These are phyloP conservation scores for Meta bourneti DNA, from an alignment of 2,888 invertebrate genomes.

Conservation along the genomic window DNA sequence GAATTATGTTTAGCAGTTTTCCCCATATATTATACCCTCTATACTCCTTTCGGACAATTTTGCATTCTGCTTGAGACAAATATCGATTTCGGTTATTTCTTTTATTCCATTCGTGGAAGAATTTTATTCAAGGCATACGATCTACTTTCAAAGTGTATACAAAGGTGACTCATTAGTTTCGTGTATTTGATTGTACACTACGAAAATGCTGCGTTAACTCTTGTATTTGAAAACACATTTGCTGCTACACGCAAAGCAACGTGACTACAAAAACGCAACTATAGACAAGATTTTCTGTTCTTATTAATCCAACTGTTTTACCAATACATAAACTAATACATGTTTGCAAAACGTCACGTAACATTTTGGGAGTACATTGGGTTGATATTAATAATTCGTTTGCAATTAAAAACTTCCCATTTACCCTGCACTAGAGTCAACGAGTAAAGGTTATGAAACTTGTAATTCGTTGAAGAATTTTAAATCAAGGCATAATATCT, in stretches of 20 bases:
- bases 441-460: too few relatives aligned
- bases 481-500: not conserved
- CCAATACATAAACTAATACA: too few relatives aligned
- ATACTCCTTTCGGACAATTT: too few relatives aligned
- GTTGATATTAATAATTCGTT: too few relatives aligned
- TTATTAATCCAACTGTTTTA: too few relatives aligned
- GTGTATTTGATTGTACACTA: not conserved
- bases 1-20: too few relatives aligned
- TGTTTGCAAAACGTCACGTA: too few relatives aligned
- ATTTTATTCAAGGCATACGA: not conserved
- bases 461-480: not conserved
- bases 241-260: constrained; percentile 17
- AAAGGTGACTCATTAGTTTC: not conserved
- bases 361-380: too few relatives aligned
- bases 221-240: not conserved
- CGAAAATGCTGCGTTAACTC: not conserved
- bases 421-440: too few relatives aligned
- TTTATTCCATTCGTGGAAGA: not conserved
- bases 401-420: too few relatives aligned
- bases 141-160: not conserved
- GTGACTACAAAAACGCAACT: constrained; percentile 31
- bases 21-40: too few relatives aligned
- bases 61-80: not conserved
- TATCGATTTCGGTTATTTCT: not conserved
- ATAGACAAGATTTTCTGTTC: too few relatives aligned